Base-by-base conservation (phyloP, 35 echinoderm and acorn worm species). In the Ptychodera flava region DNA sequence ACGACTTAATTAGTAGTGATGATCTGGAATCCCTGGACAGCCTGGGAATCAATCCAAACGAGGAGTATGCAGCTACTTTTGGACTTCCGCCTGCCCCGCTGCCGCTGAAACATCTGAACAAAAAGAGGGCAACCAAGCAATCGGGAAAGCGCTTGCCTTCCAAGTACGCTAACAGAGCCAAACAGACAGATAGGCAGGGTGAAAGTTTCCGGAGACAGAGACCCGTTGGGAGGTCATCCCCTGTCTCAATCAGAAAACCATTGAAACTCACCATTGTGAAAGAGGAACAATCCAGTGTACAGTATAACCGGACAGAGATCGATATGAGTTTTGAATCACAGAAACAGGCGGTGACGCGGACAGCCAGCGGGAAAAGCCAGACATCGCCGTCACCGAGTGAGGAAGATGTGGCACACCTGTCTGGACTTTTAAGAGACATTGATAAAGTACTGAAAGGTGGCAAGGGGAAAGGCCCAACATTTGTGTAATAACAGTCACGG, bases 1-100 rank as follows among this genome's bases (percentile, higher is more conserved):
- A 99, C 16, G 95, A 94, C 29, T 91, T 87, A 77, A 92, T 80
- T 85, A 92, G 96, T 35, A 89, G 91, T 16, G 94, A 92, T 78
- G 90, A 99, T 16, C 37, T 88, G 29, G 85, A 93, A 34, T 30
- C 53, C 1, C 32, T 94, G 0, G 90, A 94, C 64, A 88, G 90
- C 82, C 30, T 88, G 33, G 88, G 92, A 16, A 75, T 82, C 16
- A 36, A 37, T 28, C 35, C 83, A 30, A 88, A 90, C 29, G 32
- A 85, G 0, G 91, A 91, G 36, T 28, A 33, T 33, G 79, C 85
- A 12, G 82, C 91, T 1, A 82, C 93, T 0, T 99, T 99, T 87
- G 96, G 94, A 29, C 80, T 86, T 0, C 88, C 90, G 15, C 90
- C 93, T 38, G 81, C 88, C 16, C 83, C 80, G 1, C 85, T 86